These are phyloP conservation scores for Subacronicta megacephala DNA, from an alignment of 2,888 invertebrate genomes.

Conservation along the genomic window DNA sequence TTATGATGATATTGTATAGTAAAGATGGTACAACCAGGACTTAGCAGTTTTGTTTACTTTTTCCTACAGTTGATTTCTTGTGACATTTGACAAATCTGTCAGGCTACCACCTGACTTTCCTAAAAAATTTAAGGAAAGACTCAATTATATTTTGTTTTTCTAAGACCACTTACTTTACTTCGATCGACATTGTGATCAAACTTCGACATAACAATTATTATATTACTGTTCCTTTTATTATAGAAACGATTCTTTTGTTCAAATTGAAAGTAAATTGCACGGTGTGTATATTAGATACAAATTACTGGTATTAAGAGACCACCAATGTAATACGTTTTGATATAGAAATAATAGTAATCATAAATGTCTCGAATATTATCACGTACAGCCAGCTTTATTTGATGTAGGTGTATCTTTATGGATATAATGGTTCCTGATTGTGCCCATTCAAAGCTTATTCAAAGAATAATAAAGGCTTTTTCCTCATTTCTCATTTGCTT, in stretches of 20 bases:
- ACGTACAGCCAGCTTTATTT: constrained; percentile 19
- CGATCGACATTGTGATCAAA: constrained; percentile 27
- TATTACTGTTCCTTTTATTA: constrained; percentile 4
- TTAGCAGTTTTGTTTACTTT: too few relatives aligned
- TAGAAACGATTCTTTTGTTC: constrained; percentile 37
- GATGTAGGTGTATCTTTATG: constrained; percentile 17
- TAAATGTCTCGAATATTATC: constrained; percentile 28
- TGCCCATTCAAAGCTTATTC: not conserved
- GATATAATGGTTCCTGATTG: not conserved
- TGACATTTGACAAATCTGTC: too few relatives aligned
- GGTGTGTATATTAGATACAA: constrained; percentile 21
- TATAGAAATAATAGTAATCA: constrained; percentile 14
- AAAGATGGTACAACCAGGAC: too few relatives aligned
- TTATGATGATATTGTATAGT: too few relatives aligned
- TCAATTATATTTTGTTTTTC: too few relatives aligned
- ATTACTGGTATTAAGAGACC: constrained; percentile 28
- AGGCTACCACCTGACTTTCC: too few relatives aligned
- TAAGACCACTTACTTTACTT: constrained; percentile 18
- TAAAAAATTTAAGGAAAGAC: too few relatives aligned
- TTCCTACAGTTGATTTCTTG: too few relatives aligned
- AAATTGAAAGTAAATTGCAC: constrained; percentile 40
- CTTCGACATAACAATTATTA: not conserved
- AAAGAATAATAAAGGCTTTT: not conserved
- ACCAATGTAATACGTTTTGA: constrained; percentile 20
- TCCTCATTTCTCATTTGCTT: too few relatives aligned